A percentile compares a stretch with the other conserved stretches of the same genome.
phyloP scores from a whole-genome alignment of 2,113 vertebrate species.

The Catagonus wagneri region DNA sequence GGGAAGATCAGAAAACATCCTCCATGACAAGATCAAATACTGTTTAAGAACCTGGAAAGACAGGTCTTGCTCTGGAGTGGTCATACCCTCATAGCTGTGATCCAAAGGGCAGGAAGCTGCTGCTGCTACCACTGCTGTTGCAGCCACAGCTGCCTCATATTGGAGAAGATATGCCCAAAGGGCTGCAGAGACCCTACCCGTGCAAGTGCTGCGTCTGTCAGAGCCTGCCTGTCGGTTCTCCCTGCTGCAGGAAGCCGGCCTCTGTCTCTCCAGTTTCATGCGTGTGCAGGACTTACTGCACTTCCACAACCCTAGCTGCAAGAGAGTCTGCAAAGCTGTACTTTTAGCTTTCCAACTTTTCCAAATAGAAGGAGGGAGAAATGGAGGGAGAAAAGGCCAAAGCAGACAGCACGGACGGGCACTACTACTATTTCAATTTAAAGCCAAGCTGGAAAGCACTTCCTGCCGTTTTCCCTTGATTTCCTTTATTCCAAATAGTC shows the following conservation, averaged over 20 bases:
- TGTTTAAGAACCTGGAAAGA: no score
- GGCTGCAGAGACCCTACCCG: not conserved
- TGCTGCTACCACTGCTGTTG: not conserved
- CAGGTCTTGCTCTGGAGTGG: not conserved
- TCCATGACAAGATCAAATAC: no score
- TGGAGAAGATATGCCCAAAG: not conserved
- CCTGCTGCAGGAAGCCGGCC: not conserved
- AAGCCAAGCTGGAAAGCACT: not conserved
- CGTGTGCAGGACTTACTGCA: not conserved
- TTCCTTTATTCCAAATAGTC: slow-evolving; percentile 31
- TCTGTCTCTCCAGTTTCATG: not conserved
- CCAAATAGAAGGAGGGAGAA: not conserved
- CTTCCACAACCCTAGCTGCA: not conserved
- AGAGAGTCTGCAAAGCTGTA: not conserved
- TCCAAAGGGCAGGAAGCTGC: not conserved
- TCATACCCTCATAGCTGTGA: not conserved
- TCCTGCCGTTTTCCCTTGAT: not conserved
- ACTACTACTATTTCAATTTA: not conserved
- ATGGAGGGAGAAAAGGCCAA: not conserved
- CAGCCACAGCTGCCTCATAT: not conserved
- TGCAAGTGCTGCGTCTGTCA: not conserved
- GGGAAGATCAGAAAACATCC: not conserved
- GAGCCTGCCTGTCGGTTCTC: not conserved
- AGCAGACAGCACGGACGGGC: not conserved
- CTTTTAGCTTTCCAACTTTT: not conserved